Conservation (phyloP, 64 coral and sea anemone genomes). For the Actinia tenebrosa region DNA sequence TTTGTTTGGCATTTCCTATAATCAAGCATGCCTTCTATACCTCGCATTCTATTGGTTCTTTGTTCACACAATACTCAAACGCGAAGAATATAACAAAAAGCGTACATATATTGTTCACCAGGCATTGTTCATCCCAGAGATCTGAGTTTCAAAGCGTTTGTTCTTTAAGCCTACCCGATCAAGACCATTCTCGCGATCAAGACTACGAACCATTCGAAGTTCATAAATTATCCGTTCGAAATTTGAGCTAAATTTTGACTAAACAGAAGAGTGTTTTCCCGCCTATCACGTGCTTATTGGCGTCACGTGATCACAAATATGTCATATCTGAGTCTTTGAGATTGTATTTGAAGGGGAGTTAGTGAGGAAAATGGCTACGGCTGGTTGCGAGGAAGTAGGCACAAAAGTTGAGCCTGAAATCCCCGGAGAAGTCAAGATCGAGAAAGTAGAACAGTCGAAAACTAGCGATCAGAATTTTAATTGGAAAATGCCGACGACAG, state of each 20-base stretch:
- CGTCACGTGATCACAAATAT: conserved; percentile 87
- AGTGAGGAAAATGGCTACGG: conserved; percentile 84
- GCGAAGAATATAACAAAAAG: conserved; percentile 50
- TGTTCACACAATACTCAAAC: conserved; percentile 57
- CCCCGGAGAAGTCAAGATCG: conserved; percentile 94
- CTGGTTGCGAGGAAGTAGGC: conserved; percentile 59
- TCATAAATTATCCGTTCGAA: conserved; percentile 41
- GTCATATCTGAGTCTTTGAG: conserved; percentile 79
- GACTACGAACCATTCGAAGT: not conserved
- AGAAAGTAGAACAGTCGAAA: conserved; percentile 86
- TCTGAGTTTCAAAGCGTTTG: conserved; percentile 21
- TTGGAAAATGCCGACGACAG: conserved; percentile 81
- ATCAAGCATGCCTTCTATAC: conserved; percentile 91
- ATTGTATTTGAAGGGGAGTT: conserved; percentile 59
- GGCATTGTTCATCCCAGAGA: conserved; percentile 64
- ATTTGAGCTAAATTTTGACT: conserved; percentile 37
- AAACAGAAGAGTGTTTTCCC: conserved; percentile 50
- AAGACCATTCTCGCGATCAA: conserved; percentile 10
- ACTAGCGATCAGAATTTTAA: conserved; percentile 94
- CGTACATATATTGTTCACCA: conserved; percentile 62
- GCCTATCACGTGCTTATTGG: conserved; percentile 59
- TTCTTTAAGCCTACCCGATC: conserved; percentile 1
- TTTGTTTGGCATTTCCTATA: conserved; percentile 91
- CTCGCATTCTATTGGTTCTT: conserved; percentile 82
- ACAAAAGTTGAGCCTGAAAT: conserved; percentile 74